Evolutionary conservation across 2,113 vertebrate genomes (phyloP).

Genomic region (Phaethon lepturus): DNA sequence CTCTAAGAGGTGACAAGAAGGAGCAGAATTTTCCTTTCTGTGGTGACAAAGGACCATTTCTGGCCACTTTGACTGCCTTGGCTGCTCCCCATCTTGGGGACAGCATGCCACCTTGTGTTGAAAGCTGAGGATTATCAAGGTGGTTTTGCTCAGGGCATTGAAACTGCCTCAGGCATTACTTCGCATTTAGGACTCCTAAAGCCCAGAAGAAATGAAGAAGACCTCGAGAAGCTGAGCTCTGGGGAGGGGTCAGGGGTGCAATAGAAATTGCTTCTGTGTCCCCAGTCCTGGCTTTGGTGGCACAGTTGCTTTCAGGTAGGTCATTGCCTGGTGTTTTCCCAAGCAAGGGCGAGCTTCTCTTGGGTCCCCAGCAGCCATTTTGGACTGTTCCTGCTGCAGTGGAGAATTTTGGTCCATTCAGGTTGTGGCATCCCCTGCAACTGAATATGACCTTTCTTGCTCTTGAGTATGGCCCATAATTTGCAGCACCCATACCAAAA

Average conservation of each 20-base stretch:
- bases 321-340: not conserved
- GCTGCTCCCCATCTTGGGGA: not conserved
- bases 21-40: not conserved
- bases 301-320: not conserved
- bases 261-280: not conserved
- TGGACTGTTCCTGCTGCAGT: not conserved
- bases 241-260: not conserved
- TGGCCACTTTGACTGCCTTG: not conserved
- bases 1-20: not conserved
- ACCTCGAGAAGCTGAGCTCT: not conserved
- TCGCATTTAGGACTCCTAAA: not conserved
- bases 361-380: not conserved
- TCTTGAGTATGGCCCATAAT: not conserved
- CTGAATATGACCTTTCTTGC: not conserved
- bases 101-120: constrained; percentile 57
- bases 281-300: not conserved
- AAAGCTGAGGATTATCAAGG: not conserved
- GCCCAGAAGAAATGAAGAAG: not conserved
- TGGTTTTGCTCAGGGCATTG: not conserved
- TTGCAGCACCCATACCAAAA: not conserved
- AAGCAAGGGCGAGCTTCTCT: not conserved
- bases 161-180: not conserved
- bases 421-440: not conserved
- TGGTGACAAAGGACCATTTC: not conserved
- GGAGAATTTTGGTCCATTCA: not conserved